A percentile compares a stretch with the other conserved stretches of the same genome.
Conservation (phyloP, 53 echinoderm and acorn worm species). For the Pentamera pediparva region DNA sequence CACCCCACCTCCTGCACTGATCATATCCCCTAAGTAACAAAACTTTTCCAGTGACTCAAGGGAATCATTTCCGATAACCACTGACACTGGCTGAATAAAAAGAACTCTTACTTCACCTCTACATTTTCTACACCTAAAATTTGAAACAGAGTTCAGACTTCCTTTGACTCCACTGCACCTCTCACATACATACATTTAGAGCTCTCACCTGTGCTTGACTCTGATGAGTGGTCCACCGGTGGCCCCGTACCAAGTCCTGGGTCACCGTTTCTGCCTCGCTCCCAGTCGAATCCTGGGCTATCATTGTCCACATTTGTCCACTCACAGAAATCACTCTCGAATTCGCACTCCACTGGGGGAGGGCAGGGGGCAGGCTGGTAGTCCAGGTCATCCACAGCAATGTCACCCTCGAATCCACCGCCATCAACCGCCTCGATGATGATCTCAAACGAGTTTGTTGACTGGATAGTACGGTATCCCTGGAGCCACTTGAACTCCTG, state of each 20-base stretch:
- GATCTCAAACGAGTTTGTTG: constrained; percentile 29
- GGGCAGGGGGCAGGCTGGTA: constrained; percentile 49
- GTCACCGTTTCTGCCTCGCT: constrained; percentile 48
- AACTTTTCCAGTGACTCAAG: too few species aligned
- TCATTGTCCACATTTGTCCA: constrained; percentile 70
- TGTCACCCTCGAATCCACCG: constrained; percentile 57
- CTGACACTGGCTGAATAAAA: too few species aligned
- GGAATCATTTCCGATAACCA: too few species aligned
- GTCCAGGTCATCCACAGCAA: constrained; percentile 58
- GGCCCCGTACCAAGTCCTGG: constrained; percentile 61
- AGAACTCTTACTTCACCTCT: too few species aligned
- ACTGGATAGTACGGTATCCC: constrained; percentile 35
- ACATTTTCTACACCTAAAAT: too few species aligned
- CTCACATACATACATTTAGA: too few species aligned
- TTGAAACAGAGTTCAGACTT: too few species aligned
- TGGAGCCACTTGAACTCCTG: constrained; percentile 60
- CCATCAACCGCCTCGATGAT: constrained; percentile 47
- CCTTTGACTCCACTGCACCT: too few species aligned
- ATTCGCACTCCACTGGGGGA: constrained; percentile 73
- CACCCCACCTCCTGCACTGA: too few species aligned
- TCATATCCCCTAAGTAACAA: too few species aligned
- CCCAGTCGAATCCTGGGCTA: constrained; percentile 78
- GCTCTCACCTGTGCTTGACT: constrained; percentile 53
- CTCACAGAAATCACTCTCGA: constrained; percentile 71
- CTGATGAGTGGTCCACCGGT: constrained; percentile 67